Percentiles rank a stretch among this genome's conserved stretches.
These are phyloP conservation scores for Cathartes aura DNA, from an alignment of 2,113 vertebrate genomes.

Conservation along the genomic window DNA sequence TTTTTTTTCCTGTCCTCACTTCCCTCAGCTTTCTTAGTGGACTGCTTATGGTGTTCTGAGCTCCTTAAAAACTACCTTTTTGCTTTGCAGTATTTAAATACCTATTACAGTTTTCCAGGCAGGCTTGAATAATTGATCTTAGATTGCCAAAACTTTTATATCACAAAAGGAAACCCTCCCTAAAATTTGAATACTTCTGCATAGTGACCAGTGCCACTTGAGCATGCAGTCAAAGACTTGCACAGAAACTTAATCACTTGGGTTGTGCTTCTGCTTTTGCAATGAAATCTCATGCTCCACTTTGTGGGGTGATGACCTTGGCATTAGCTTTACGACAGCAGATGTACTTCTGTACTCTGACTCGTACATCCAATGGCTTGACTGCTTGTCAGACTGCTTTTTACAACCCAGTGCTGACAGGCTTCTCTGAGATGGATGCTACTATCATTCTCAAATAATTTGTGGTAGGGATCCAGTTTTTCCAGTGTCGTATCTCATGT, in stretches of 20 bases:
- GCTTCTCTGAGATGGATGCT: background rate
- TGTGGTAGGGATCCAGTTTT: background rate
- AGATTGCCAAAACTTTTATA: constrained; percentile 81
- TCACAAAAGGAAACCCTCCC: constrained; percentile 60
- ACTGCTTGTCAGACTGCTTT: background rate
- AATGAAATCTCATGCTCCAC: background rate
- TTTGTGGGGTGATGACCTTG: background rate
- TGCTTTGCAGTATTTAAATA: constrained; percentile 74
- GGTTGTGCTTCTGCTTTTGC: constrained; percentile 12
- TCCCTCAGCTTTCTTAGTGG: constrained; percentile 64
- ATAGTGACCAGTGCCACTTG: constrained; percentile 77
- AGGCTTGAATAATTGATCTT: constrained; percentile 76
- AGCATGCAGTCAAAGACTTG: constrained; percentile 75
- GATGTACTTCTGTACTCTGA: background rate
- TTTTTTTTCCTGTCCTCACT: background rate
- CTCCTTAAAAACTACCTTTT: constrained; percentile 75
- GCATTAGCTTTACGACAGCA: background rate
- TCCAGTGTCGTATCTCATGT: background rate
- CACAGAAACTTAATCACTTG: constrained; percentile 39
- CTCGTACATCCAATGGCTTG: background rate
- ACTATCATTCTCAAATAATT: background rate
- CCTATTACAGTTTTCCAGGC: constrained; percentile 67
- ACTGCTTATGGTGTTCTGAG: constrained; percentile 68
- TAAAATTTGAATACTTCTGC: constrained; percentile 79
- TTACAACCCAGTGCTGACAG: background rate